phyloP scores from a whole-genome alignment of 2,113 vertebrate genomes.

The Daubentonia madagascariensis region DNA sequence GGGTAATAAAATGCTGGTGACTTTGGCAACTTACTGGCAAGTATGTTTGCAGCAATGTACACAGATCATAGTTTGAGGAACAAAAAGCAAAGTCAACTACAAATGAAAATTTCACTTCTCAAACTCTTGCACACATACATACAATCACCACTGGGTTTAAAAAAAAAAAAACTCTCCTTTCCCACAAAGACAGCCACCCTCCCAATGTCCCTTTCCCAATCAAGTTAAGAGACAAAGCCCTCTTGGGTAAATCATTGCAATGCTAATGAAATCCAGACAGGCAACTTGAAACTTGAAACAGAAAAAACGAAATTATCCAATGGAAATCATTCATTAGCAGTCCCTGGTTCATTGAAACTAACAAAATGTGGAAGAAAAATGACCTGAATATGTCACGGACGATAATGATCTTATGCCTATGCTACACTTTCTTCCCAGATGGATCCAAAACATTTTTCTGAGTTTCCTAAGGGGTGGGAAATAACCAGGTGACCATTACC shows the following conservation, averaged over 20 bases:
- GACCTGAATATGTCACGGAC: slow-evolving; percentile 80
- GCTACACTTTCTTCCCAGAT: slow-evolving; percentile 78
- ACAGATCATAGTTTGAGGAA: background rate
- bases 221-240: slow-evolving; percentile 78
- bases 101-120: slow-evolving; percentile 48
- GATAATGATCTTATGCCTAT: slow-evolving; percentile 81
- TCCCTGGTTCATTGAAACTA: slow-evolving; percentile 82
- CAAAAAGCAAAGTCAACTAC: slow-evolving; percentile 15
- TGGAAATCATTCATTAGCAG: slow-evolving; percentile 86
- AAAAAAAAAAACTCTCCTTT: slow-evolving; percentile 40
- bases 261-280: slow-evolving; percentile 84
- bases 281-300: slow-evolving; percentile 80
- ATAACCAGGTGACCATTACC: slow-evolving; percentile 54
- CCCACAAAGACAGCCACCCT: slow-evolving; percentile 68
- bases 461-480: slow-evolving; percentile 75
- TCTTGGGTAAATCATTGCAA: slow-evolving; percentile 80
- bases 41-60: background rate
- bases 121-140: slow-evolving; percentile 29
- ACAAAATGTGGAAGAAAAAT: slow-evolving; percentile 84
- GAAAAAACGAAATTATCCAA: slow-evolving; percentile 82
- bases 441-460: slow-evolving; percentile 74
- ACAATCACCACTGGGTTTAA: background rate
- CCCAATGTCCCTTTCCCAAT: slow-evolving; percentile 73
- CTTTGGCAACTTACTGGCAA: background rate
- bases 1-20: background rate